phyloP scores from a whole-genome alignment of 2,113 vertebrate species.

The Pachyramphus minor region DNA sequence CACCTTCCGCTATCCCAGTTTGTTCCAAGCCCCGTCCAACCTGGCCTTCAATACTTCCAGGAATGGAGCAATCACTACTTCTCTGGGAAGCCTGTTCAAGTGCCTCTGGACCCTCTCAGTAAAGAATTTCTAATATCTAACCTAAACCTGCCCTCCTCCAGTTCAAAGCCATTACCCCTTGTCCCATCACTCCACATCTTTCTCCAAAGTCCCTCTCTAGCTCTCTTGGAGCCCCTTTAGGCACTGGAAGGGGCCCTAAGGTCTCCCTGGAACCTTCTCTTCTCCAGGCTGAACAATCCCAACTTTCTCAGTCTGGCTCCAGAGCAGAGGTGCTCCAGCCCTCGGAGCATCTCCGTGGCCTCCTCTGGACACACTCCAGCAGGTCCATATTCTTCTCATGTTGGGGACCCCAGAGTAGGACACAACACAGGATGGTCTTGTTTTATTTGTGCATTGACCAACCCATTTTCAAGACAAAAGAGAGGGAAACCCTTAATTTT shows the following conservation, averaged over 20 bases:
- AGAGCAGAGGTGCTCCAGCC: background rate
- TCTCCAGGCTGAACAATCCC: background rate
- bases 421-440: background rate
- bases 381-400: background rate
- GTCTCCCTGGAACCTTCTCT: background rate
- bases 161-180: background rate
- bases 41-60: background rate
- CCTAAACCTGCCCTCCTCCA: background rate
- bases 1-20: background rate
- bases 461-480: background rate
- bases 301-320: background rate
- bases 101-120: background rate
- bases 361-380: background rate
- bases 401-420: background rate
- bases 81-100: background rate
- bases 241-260: background rate
- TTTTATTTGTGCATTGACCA: background rate
- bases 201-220: background rate
- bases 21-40: background rate
- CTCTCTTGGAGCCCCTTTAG: background rate
- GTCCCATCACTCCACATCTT: background rate
- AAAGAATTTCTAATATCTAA: background rate
- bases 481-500: background rate
- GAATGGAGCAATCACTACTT: background rate
- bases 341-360: background rate